Evolutionary conservation across 2,888 invertebrate species (phyloP), one percentile per base, ranked within the genome.

Genomic region (Dasysyrphus albostriatus): DNA sequence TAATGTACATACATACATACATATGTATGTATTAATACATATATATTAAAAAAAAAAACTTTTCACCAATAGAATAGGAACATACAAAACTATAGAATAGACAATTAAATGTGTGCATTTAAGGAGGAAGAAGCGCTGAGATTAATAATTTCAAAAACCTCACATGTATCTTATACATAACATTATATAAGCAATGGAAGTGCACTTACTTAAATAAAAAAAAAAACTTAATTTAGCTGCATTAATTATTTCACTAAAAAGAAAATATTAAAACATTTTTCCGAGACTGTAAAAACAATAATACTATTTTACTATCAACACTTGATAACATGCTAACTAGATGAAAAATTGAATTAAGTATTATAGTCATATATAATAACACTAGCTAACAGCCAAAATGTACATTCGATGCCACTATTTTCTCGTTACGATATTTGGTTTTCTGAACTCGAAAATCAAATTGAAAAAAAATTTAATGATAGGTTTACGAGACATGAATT

Each of bases 271-370:
- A n/a, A 44, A 44, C 5, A 19, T 32, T 32, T 32, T 32, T 37
- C 19, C 6, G n/a, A 59, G 19, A 39, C 10, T 39, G 39, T 2
- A 9, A 4, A 32, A 16, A 29, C 1, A 54, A 37, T 42, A 19
- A 19, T 42, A 7, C 16, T 16, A 10, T 49, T 37, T 10, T 14
- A 67, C 67, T 67, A 67, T 49, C 16, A 67, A 67, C 49, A 19
- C 24, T 54, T 63, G 51, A 14, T 61, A 63, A 77, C 49, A 69
- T 58, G 32, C 19, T 70, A 54, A 59, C 80, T 76, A 51, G 51
- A n/a, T 75, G 72, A 76, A 49, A 51, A 76, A 81, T 83, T 37
- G 24, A 73, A 59, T 73, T 81, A 74, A 51, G 54, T 61, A 61
- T 39, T 70, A 74, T 72, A 77, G 59, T 73, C 77, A 69, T 67